Conservation (phyloP, 2,113 vertebrate genomes). For the Xiphorhynchus elegans region DNA sequence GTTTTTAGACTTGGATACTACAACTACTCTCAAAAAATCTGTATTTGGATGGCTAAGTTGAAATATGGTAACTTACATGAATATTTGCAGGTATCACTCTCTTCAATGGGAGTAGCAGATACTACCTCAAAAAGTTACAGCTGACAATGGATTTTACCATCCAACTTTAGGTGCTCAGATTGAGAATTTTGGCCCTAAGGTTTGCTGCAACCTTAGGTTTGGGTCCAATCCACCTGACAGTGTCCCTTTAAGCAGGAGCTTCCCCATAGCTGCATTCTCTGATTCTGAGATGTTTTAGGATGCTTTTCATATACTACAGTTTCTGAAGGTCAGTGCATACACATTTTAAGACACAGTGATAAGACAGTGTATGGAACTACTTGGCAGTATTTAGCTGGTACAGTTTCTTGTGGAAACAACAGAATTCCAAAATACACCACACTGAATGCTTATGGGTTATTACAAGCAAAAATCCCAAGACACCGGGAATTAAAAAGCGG, state of each 20-base stretch:
- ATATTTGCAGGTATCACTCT: neutral
- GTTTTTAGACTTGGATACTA: neutral
- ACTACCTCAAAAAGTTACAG: neutral
- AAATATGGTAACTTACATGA: neutral
- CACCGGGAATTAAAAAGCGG: constrained; percentile 60
- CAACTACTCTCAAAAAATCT: neutral
- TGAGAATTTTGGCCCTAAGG: neutral
- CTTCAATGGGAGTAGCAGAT: neutral
- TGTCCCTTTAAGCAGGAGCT: constrained; percentile 3
- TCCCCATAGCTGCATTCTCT: neutral
- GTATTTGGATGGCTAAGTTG: neutral
- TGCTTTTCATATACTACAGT: constrained; percentile 39
- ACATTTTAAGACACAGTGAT: constrained; percentile 66
- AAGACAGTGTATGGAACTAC: constrained; percentile 65
- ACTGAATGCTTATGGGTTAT: constrained; percentile 63
- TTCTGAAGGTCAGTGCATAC: constrained; percentile 56
- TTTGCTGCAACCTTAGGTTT: neutral
- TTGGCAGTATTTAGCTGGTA: constrained; percentile 76
- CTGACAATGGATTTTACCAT: neutral
- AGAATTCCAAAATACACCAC: constrained; percentile 66
- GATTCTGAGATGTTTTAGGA: constrained; percentile 26
- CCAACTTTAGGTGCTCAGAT: neutral
- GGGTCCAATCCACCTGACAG: neutral
- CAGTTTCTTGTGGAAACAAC: constrained; percentile 67
- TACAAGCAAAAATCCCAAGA: constrained; percentile 70